phyloP scores from a whole-genome alignment of 1,140 invertebrate genomes.

The Onthophagus taurus region DNA sequence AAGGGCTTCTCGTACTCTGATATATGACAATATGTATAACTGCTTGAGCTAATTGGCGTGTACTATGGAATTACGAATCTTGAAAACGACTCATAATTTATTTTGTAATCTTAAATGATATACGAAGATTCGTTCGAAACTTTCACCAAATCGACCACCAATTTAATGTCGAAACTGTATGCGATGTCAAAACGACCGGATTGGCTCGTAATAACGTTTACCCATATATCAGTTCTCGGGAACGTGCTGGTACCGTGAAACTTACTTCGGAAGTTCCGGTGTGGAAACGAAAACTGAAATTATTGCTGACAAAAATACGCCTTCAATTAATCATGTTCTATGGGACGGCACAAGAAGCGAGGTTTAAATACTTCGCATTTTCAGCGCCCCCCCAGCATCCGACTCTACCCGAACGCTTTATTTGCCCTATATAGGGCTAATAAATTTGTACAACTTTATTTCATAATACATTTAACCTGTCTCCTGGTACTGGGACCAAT shows the following conservation, averaged over 20 bases:
- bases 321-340: slow-evolving; percentile 32
- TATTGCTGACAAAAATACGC: slow-evolving; percentile 33
- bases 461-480: slow-evolving; percentile 11
- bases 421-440: slow-evolving; percentile 12
- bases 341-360: slow-evolving; percentile 27
- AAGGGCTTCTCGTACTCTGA: too few relatives aligned
- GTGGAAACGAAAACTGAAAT: slow-evolving; percentile 35
- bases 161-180: too few relatives aligned
- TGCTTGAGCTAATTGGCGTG: too few relatives aligned
- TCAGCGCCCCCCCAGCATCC: background rate
- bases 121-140: too few relatives aligned
- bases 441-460: slow-evolving; percentile 14
- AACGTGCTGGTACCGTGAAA: slow-evolving; percentile 26
- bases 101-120: too few relatives aligned
- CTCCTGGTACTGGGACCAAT: slow-evolving; percentile 38
- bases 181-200: too few relatives aligned
- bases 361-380: slow-evolving; percentile 21
- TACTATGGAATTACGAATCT: too few relatives aligned
- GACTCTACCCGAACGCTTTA: background rate
- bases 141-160: too few relatives aligned
- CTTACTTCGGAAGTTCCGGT: slow-evolving; percentile 34
- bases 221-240: slow-evolving; percentile 25
- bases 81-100: too few relatives aligned
- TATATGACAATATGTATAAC: too few relatives aligned
- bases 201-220: slow-evolving; percentile 14